Evolutionary conservation across 2,113 vertebrate species (phyloP).

Genomic region (Salvelinus sp.): DNA sequence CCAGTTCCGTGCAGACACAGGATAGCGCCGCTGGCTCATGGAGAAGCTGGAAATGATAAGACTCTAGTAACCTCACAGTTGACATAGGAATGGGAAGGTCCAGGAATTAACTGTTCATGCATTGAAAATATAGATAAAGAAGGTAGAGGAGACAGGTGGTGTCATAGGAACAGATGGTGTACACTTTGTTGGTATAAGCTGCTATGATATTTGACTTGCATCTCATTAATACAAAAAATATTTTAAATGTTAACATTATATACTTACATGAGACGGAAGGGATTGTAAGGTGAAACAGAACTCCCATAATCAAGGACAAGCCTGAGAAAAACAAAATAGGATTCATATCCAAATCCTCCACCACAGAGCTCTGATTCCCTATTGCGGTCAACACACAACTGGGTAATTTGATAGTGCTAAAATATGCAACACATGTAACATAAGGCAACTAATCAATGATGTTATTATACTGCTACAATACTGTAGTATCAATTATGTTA

Average conservation of each 20-base stretch:
- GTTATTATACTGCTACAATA: too few species aligned
- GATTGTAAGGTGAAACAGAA: conserved; percentile 11
- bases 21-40: conserved; percentile 71
- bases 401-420: background rate
- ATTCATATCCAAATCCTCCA: background rate
- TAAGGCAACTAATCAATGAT: background rate
- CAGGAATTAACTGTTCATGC: too few species aligned
- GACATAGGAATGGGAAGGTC: too few species aligned
- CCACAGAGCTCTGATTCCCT: background rate
- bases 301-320: conserved; percentile 66
- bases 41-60: conserved; percentile 68
- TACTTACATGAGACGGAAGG: conserved; percentile 64
- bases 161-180: too few species aligned
- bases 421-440: background rate
- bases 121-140: too few species aligned
- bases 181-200: too few species aligned
- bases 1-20: conserved; percentile 81
- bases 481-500: too few species aligned
- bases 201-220: too few species aligned
- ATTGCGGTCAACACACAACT: background rate
- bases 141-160: too few species aligned
- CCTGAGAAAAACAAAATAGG: conserved; percentile 40
- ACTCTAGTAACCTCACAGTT: background rate
- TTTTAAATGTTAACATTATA: background rate
- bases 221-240: too few species aligned